These are phyloP conservation scores for Rhamnusium bicolor DNA, from an alignment of 2,888 invertebrate species.

Conservation along the genomic window DNA sequence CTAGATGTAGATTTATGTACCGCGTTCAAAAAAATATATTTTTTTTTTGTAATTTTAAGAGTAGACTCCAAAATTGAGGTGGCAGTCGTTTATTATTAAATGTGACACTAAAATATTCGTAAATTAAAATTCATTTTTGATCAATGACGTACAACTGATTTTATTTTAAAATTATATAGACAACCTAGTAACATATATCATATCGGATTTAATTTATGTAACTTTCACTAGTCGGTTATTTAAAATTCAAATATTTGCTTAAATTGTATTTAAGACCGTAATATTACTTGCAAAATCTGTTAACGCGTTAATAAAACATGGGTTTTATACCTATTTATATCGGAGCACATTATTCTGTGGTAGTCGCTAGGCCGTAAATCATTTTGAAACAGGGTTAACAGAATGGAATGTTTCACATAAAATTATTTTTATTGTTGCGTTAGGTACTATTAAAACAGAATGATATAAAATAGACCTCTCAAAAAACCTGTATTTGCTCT, in stretches of 20 bases:
- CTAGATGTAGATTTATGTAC: no score
- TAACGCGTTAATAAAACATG: constrained; percentile 15
- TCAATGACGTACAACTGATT: not conserved
- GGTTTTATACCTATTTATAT: not conserved
- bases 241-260: constrained; percentile 30
- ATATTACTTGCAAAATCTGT: constrained; percentile 27
- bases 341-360: not conserved
- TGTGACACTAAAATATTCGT: not conserved
- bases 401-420: not conserved
- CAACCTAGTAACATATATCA: constrained; percentile 26
- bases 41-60: no score
- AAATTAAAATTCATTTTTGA: not conserved
- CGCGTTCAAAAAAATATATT: no score
- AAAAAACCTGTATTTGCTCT: no score
- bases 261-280: constrained; percentile 17
- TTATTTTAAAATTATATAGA: constrained; percentile 4
- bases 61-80: no score
- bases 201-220: constrained; percentile 17
- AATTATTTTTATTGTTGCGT: not conserved
- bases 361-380: constrained; percentile 6
- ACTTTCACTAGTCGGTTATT: constrained; percentile 23
- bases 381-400: constrained; percentile 13
- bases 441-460: not conserved
- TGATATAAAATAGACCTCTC: no score
- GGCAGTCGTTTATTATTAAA: not conserved